Evolutionary conservation across 1,140 invertebrate genomes (phyloP), one percentile per base, ranked within the genome.

Genomic region (Meteorus sp.): DNA sequence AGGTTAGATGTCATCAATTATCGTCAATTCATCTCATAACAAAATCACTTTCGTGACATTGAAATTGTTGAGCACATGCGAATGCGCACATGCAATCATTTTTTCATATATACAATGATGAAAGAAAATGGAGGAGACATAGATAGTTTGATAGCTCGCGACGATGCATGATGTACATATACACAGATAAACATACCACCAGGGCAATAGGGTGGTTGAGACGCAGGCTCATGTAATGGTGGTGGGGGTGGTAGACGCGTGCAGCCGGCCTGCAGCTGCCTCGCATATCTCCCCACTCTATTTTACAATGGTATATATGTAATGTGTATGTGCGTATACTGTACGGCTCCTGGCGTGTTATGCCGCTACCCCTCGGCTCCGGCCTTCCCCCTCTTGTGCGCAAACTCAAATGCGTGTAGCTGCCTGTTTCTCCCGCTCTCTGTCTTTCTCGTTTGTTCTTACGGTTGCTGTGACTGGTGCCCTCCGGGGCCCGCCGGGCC

Each of bases 201-300:
- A n/a, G 19, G 9, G 41, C 9, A n/a, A 31, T 23, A 27, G 50
- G 50, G 53, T 56, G 41, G 41, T 56, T 19, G 53, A 47, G 52
- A 41, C 11, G 44, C 33, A 45, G 59, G 47, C n/a, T n/a, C n/a
- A n/a, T n/a, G n/a, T n/a, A n/a, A n/a, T 43, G 61, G 69, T 74
- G 70, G 75, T 77, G 76, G 76, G 76, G 78, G 73, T 73, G 57
- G 55, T 53, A 71, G 73, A 71, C 77, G 78, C 73, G 77, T 78
- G 78, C 78, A 77, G 77, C 76, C 77, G 75, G 78, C 76, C 71
- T 77, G 76, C 76, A 78, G 73, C 75, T 78, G 74, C 75, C 67
- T 72, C 66, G 66, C 9, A 20, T 43, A 45, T 60, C 60, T 63
- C 62, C 64, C 63, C 63, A 63, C 56, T 63, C 17, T 35, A n/a